Conservation (phyloP, 2,888 invertebrate species). For the Spicauda simplicius region DNA sequence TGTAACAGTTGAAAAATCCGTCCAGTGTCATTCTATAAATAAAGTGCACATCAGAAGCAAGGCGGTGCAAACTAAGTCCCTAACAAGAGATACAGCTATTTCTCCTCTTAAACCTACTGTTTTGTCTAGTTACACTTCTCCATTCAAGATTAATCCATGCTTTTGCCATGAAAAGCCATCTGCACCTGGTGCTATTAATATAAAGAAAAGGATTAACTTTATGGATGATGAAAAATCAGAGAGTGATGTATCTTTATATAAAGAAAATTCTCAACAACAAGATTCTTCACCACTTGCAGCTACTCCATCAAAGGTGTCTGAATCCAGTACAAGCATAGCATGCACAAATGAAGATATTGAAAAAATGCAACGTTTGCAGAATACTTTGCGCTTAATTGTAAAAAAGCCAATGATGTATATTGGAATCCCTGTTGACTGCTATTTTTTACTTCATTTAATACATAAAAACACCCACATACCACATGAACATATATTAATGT, state of each 20-base stretch:
- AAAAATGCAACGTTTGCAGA: slow-evolving; percentile 15
- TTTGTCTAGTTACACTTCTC: background rate
- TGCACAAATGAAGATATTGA: background rate
- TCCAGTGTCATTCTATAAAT: too few relatives aligned
- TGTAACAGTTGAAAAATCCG: too few relatives aligned
- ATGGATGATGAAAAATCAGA: background rate
- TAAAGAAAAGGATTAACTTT: background rate
- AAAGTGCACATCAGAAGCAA: too few relatives aligned
- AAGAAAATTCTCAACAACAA: background rate
- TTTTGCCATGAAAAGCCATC: background rate
- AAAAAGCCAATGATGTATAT: slow-evolving; percentile 41
- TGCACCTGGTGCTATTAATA: background rate
- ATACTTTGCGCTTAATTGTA: slow-evolving; percentile 38
- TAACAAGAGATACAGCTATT: background rate
- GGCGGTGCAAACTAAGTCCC: too few relatives aligned
- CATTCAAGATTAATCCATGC: background rate
- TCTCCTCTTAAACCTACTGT: background rate
- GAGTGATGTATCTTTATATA: background rate
- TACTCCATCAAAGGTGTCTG: background rate
- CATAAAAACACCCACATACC: slow-evolving; percentile 38
- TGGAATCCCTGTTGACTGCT: slow-evolving; percentile 34
- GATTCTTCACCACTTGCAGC: background rate
- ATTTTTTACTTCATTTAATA: background rate
- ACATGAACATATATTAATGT: slow-evolving; percentile 37
- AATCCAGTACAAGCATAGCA: background rate